phyloP scores from a whole-genome alignment of 2,888 invertebrate species.

The Ennomos quercinarius region DNA sequence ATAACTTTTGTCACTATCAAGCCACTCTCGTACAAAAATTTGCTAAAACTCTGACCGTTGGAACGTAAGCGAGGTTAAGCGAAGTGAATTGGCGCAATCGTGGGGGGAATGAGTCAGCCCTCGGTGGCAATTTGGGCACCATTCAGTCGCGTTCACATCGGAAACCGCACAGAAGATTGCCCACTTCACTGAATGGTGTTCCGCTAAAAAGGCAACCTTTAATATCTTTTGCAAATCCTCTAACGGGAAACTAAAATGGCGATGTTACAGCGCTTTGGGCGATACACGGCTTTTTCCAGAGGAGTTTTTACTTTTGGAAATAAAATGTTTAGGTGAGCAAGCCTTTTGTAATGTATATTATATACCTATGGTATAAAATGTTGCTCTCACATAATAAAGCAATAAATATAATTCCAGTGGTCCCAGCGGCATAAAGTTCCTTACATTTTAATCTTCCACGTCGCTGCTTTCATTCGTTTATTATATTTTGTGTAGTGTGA shows the following conservation, averaged over 20 bases:
- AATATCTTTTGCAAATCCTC: conserved; percentile 50
- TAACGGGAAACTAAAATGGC: conserved; percentile 21
- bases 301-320: neutral
- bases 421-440: no score
- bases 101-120: conserved; percentile 69
- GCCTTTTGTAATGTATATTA: neutral
- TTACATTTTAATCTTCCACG: no score
- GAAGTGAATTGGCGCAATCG: conserved; percentile 72
- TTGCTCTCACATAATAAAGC: no score
- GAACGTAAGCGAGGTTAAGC: conserved; percentile 59
- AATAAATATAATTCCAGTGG: no score
- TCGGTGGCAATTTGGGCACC: conserved; percentile 74
- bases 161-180: conserved; percentile 74
- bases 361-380: neutral
- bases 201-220: conserved; percentile 58
- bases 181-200: conserved; percentile 62
- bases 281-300: neutral
- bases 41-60: conserved; percentile 40
- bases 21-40: neutral
- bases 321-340: neutral
- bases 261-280: conserved; percentile 7
- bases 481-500: no score
- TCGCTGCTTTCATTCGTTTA: no score
- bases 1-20: neutral
- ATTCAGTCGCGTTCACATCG: conserved; percentile 71